Evolutionary conservation across 2,113 vertebrate species (phyloP).

Genomic region (Arothron firmamentum): DNA sequence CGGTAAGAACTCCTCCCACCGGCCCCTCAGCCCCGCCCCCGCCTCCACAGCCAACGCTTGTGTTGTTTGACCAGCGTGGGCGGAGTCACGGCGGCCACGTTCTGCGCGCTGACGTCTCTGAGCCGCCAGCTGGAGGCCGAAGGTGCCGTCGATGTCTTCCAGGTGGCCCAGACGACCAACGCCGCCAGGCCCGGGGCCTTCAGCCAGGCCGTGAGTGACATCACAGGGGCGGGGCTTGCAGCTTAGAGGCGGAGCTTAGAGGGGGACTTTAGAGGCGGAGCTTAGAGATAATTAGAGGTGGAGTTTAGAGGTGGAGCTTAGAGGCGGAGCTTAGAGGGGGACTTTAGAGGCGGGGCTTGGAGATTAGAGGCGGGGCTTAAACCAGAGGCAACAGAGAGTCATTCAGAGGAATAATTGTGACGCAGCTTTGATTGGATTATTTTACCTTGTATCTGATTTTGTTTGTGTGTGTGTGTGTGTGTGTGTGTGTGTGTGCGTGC

Average conservation of each 20-base stretch:
- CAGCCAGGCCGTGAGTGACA: slow-evolving; percentile 81
- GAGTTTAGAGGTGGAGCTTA: not conserved
- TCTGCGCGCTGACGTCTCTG: slow-evolving; percentile 86
- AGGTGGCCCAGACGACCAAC: slow-evolving; percentile 89
- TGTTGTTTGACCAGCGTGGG: slow-evolving; percentile 75
- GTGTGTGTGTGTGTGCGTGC: not conserved
- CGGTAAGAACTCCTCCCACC: slow-evolving; percentile 77
- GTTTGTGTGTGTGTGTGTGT: no score
- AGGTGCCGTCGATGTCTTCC: slow-evolving; percentile 87
- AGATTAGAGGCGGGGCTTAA: not conserved
- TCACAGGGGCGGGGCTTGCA: not conserved
- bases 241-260: not conserved
- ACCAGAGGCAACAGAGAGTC: not conserved
- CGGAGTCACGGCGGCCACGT: slow-evolving; percentile 88
- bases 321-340: no score
- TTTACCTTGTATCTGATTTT: no score
- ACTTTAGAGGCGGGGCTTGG: not conserved
- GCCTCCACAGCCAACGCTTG: not conserved
- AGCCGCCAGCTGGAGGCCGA: slow-evolving; percentile 87
- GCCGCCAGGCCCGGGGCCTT: slow-evolving; percentile 92
- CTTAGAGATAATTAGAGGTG: no score
- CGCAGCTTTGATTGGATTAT: not conserved
- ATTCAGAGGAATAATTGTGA: no score
- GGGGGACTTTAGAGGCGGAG: no score
- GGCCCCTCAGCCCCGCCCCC: not conserved